These are phyloP conservation scores for Peromyscus attwateri DNA, from an alignment of 2,797 vertebrate genomes.

Conservation along the genomic window DNA sequence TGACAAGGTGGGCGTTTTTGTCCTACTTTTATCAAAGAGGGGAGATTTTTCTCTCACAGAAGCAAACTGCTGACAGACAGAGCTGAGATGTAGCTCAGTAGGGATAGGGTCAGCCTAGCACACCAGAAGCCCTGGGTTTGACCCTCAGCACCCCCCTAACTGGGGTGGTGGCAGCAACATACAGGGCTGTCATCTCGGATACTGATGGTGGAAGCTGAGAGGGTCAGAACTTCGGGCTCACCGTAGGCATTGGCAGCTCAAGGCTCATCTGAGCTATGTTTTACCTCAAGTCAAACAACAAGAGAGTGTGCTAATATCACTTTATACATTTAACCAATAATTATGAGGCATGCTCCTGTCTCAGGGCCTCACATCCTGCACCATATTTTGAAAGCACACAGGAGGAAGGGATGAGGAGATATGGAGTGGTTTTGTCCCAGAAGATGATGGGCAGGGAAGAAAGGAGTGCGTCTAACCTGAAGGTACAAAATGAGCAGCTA, in stretches of 20 bases:
- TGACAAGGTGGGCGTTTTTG: not conserved
- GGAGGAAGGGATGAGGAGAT: not conserved
- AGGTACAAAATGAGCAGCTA: not conserved
- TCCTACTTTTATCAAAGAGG: constrained; percentile 16
- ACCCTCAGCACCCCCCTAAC: not conserved
- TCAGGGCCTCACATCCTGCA: not conserved
- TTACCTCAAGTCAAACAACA: not conserved
- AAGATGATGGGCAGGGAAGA: not conserved
- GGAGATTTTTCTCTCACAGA: constrained; percentile 9
- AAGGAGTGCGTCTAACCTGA: not conserved
- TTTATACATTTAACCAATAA: not conserved
- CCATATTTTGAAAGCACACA: not conserved
- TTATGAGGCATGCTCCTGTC: not conserved
- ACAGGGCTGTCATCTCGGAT: too few relatives aligned
- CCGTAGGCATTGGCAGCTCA: not conserved
- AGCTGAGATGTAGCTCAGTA: not conserved
- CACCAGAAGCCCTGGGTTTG: too few relatives aligned
- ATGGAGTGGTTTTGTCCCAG: not conserved
- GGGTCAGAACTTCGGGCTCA: not conserved
- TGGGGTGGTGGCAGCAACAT: not conserved
- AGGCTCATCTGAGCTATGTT: not conserved
- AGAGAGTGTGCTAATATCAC: not conserved
- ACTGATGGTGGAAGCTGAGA: not conserved
- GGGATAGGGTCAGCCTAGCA: not conserved
- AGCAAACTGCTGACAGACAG: not conserved